Evolutionary conservation across 1,140 invertebrate species (phyloP), one percentile per base, ranked within the genome.

Genomic region (Drosophila pruinosa): DNA sequence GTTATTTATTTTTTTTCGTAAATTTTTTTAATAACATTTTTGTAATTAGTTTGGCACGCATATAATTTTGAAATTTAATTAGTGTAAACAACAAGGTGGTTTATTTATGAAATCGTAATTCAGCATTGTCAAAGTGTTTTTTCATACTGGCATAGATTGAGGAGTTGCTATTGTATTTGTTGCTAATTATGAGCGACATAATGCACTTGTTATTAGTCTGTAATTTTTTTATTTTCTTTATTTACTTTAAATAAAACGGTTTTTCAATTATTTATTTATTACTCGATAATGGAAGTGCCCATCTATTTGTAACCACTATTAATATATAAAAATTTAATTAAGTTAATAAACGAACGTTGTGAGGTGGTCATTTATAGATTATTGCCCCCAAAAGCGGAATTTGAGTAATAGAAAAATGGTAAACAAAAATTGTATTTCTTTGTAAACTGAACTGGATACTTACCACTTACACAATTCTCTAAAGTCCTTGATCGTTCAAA

Each of bases 1-100:
- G n/a, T n/a, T n/a, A n/a, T 2, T 17, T 17, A 10, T 10, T n/a
- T 24, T 63, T 74, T 54, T 71, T 54, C 17, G 12, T n/a, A 61
- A 70, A 82, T 81, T 62, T 43, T 7, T 78, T 78, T 31, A 45
- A 71, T 73, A 54, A 72, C 72, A 75, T 76, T 83, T 77, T 65
- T 68, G 59, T 85, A 86, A 86, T 86, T 81, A 77, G 81, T 73
- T 71, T 63, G 81, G 69, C 62, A 72, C 62, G 50, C 54, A 65
- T 81, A 75, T 75, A 78, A 86, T 75, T 78, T 88, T 65, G 58
- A 72, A 88, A 86, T 88, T 86, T 88, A 86, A 86, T 86, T 86
- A 81, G 77, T 75, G 48, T 65, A 72, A 81, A 86, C 81, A 86
- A 81, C 47, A 67, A 62, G 59, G 82, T 54, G 81, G 81, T 71